Evolutionary conservation across 2,888 invertebrate genomes (phyloP), one percentile per base, ranked within the genome.

Genomic region (Gymnoscelis rufifasciata): DNA sequence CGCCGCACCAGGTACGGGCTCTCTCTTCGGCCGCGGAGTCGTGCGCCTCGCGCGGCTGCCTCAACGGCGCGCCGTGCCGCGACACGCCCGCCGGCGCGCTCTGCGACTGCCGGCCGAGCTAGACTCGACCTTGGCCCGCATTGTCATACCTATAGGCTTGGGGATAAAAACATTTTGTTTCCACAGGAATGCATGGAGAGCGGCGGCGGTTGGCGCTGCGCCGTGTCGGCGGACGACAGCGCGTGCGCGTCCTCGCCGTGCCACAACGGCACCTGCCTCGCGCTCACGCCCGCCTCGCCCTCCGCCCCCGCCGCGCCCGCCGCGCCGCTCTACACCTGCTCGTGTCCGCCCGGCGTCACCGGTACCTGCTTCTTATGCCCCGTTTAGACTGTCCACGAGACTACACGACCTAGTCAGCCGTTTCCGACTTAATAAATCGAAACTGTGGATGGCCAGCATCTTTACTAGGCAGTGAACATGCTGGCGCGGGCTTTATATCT

Each of bases 1-100:
- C 90, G 57, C 92, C 93, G 19, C 97, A 96, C 87, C 90, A 92
- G 94, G 92, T 62, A 92, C 89, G 52, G 91, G 91, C n/a, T n/a
- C n/a, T 55, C 24, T 5, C 19, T 2, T 2, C n/a, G 31, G 13
- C 31, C 13, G 8, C 13, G 2, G 7, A 93, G 13, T 8, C 8
- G 13, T 11, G 15, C 1, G 26, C 28, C 31, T 38, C 28, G 90
- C 30, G 12, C 31, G 38, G 33, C 90, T 91, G 93, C 66, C 78
- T 86, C 30, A 73, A 83, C 52, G 37, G 23, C 33, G 63, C 78
- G 41, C 57, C n/a, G 3, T 19, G 19, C 19, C 19, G 19, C 19
- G 19, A 19, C 19, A 19, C 19, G 3, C 3, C 19, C 19, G 19
- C 19, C 19, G 19, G 19, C 2, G 19, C 19, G 3, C 3, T 58